Base-by-base conservation (phyloP, 2,113 vertebrate species). In the Vicugna pacos region DNA sequence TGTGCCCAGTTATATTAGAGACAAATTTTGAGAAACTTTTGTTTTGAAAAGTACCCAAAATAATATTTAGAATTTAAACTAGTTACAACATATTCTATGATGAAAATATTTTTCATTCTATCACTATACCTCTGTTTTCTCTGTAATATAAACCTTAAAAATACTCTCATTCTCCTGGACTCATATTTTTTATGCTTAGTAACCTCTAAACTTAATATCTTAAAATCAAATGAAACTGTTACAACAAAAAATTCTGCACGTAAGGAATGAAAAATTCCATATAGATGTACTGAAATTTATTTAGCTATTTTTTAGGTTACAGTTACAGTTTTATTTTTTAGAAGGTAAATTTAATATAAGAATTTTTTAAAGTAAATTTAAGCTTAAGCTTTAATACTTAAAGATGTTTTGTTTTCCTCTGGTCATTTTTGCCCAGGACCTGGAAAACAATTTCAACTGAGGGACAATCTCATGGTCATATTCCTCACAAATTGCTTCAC, bases 61-160 rank as follows among this genome's bases (percentile, higher is more conserved):
- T 42, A 42, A 42, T 42, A 42, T 42, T 42, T 42, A 42, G 38
- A 42, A 42, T 42, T 42, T 42, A 42, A 42, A 42, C 38, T 5
- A 42, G 58, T 60, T 52, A 93, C 70, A 35, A 84, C 4, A 90
- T 89, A 22, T 50, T 3, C 70, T 65, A 7, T 82, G 24, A 48
- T 87, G 69, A 81, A 73, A 42, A 42, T 85, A 32, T 6, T 80
- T 97, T 81, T 91, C 30, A 64, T 73, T 87, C 24, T 83, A 48
- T 48, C 75, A 67, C 19, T 8, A 42, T 89, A 54, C 15, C 28
- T 83, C 15, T 56, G 35, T 90, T 91, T 92, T 60, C 38, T 89
- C 65, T 86, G 17, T 84, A 22, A 54, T 48, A 48, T 15, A 50
- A 93, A 93, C 26, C 28, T 83, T 69, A 72, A 91, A 87, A 88